phyloP scores from a whole-genome alignment of 2,888 invertebrate genomes.

The Drosophila diplacantha region DNA sequence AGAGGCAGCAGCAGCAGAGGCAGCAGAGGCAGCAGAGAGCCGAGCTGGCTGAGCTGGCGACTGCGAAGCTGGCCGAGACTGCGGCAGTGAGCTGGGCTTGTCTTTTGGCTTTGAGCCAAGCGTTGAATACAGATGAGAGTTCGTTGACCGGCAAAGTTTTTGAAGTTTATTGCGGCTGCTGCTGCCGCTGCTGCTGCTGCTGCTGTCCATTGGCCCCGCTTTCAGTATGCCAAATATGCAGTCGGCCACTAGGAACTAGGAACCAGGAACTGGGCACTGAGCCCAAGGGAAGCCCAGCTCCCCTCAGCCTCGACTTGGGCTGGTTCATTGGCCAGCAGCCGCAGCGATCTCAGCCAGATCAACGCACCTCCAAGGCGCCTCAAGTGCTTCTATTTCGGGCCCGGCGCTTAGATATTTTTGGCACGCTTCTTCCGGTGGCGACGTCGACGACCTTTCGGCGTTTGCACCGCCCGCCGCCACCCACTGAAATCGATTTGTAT shows the following conservation, averaged over 20 bases:
- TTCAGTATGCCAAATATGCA: constrained; percentile 74
- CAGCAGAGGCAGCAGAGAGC: constrained; percentile 2
- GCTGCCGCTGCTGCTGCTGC: constrained; percentile 48
- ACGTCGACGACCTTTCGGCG: constrained; percentile 61
- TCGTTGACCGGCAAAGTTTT: constrained; percentile 65
- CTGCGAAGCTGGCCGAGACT: constrained; percentile 14
- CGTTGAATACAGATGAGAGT: constrained; percentile 48
- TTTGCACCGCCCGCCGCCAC: constrained; percentile 10
- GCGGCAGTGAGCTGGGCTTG: constrained; percentile 34
- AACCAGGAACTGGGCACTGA: background rate
- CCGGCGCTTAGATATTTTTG: constrained; percentile 62
- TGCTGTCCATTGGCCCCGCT: constrained; percentile 59
- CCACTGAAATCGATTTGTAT: constrained; percentile 24
- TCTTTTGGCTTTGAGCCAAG: constrained; percentile 55
- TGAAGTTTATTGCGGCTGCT: constrained; percentile 59
- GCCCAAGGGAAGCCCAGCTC: background rate
- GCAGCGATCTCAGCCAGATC: constrained; percentile 17
- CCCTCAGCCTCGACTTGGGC: background rate
- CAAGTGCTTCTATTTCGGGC: constrained; percentile 49
- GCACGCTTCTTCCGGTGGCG: constrained; percentile 60
- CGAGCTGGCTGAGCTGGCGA: constrained; percentile 10
- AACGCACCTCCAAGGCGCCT: constrained; percentile 13
- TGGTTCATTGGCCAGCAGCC: constrained; percentile 8
- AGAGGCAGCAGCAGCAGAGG: constrained; percentile 5
- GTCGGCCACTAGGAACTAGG: constrained; percentile 61